Base-by-base conservation (phyloP, 2,888 invertebrate species). In the Geophilus truncorum region DNA sequence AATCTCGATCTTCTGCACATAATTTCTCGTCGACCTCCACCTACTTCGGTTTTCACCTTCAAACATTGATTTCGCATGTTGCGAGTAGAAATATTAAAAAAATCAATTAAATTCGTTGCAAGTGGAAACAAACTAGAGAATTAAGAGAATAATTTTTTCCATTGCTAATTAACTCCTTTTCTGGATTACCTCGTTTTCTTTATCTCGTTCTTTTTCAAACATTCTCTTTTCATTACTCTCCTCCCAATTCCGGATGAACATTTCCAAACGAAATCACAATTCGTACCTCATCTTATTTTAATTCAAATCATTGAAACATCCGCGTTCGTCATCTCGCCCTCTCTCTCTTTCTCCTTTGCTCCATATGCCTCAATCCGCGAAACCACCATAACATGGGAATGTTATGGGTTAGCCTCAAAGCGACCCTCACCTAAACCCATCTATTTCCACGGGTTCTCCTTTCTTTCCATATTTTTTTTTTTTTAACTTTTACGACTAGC, bases 321-420 rank as follows among this genome's bases (percentile, higher is more conserved):
- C n/a, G n/a, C n/a, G n/a, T n/a, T n/a, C n/a, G n/a, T n/a, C n/a
- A n/a, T n/a, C n/a, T n/a, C n/a, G n/a, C n/a, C 57, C 1, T 10
- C 57, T 23, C 57, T 1, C 21, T 62, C 70, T 70, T 28, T 15
- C 51, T 51, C 18, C 51, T 40, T 12, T 12, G 40, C 40, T 51
- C 18, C 51, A 18, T 51, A 51, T 51, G 51, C 51, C 5, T 51
- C 51, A 51, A 51, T 51, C 51, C 51, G 21, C 51, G 25, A 23
- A 70, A 70, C 70, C 70, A 23, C 25, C 70, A 70, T 70, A 70
- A 70, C 70, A 28, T 25, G 70, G 25, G 70, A 70, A 70, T 70
- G n/a, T 70, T 70, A 70, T 70, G 70, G 70, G 70, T 70, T 70
- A 70, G 70, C 70, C 70, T 70, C 70, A 70, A 12, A 70, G 25